A percentile compares a stretch with the other conserved stretches of the same genome.
These are phyloP conservation scores for Athetis lepigone DNA, from an alignment of 2,888 invertebrate genomes.

Conservation along the genomic window DNA sequence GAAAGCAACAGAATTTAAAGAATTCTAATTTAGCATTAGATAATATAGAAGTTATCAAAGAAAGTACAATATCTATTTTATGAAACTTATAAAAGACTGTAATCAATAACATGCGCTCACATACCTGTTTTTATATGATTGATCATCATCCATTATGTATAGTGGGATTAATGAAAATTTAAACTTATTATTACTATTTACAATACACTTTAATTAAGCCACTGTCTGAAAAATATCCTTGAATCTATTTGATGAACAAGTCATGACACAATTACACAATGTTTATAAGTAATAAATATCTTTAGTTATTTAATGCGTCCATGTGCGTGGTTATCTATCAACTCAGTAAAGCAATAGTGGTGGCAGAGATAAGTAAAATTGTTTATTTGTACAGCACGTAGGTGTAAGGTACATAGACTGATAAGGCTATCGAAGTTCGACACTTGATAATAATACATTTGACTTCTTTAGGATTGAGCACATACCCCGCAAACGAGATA, in stretches of 20 bases:
- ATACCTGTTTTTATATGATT: conserved; percentile 50
- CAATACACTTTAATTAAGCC: neutral
- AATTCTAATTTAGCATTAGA: too few relatives aligned
- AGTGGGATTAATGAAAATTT: too few relatives aligned
- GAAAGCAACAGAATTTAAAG: neutral
- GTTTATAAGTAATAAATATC: conserved; percentile 23
- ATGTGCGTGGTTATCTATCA: conserved; percentile 61
- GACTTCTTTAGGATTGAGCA: conserved; percentile 5
- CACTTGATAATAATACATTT: conserved; percentile 36
- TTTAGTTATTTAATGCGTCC: conserved; percentile 31
- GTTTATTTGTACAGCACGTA: conserved; percentile 55
- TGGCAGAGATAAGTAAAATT: conserved; percentile 61
- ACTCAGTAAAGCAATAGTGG: conserved; percentile 42
- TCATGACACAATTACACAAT: conserved; percentile 24
- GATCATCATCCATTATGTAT: conserved; percentile 46
- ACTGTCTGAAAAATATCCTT: neutral
- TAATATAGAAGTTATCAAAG: too few relatives aligned
- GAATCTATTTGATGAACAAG: neutral
- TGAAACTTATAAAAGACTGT: neutral
- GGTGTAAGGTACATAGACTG: conserved; percentile 23
- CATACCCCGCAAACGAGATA: neutral
- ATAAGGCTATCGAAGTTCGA: conserved; percentile 55
- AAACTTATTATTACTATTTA: neutral
- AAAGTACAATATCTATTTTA: too few relatives aligned
- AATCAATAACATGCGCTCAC: conserved; percentile 6